Conservation (phyloP, 1,140 invertebrate species). For the Conus betulinus region DNA sequence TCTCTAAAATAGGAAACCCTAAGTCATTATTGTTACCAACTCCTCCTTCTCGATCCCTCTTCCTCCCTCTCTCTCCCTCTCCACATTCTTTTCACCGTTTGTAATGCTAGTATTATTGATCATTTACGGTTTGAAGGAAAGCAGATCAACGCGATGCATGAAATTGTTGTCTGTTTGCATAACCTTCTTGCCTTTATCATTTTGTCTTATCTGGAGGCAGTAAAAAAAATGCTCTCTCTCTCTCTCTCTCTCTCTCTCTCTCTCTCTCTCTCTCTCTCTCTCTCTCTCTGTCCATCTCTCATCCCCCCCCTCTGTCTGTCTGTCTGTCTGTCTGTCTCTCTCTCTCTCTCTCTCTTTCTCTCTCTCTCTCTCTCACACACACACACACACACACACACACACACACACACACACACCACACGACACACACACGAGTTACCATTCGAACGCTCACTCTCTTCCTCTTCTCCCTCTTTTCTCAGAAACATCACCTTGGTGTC, state of each 20-base stretch:
- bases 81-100: too few relatives aligned
- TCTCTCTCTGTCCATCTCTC: slow-evolving; percentile 22
- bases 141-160: not conserved
- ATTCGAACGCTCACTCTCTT: not conserved
- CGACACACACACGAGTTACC: not conserved
- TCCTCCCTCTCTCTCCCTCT: not conserved
- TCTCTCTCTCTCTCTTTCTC: slow-evolving; percentile 16
- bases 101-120: too few relatives aligned
- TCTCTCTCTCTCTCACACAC: slow-evolving; percentile 1
- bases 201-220: too few relatives aligned
- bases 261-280: slow-evolving; percentile 31
- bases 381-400: not conserved
- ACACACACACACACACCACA: slow-evolving; percentile 13
- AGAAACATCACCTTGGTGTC: too few relatives aligned
- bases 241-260: not conserved
- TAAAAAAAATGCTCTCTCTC: too few relatives aligned
- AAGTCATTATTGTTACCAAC: too few relatives aligned
- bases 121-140: not conserved
- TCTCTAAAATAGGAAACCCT: too few relatives aligned
- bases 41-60: slow-evolving; percentile 1
- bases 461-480: slow-evolving; percentile 6
- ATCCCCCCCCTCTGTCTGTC: not conserved
- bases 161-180: not conserved
- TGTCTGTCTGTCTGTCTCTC: not conserved
- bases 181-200: too few relatives aligned